These are phyloP conservation scores for Apodemia zela DNA, from an alignment of 2,888 invertebrate species.

Conservation along the genomic window DNA sequence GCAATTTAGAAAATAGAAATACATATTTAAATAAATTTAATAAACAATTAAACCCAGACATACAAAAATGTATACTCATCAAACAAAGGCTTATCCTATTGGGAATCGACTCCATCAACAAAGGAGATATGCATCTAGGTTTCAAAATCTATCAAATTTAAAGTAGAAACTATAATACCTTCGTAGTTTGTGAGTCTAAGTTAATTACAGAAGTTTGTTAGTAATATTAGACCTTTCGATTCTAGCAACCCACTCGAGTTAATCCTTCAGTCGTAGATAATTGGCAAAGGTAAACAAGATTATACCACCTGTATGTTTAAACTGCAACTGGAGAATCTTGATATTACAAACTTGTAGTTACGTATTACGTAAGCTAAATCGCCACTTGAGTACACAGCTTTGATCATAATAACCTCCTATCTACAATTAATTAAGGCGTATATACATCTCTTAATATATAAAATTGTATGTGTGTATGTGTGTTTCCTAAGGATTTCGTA, in stretches of 20 bases:
- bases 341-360: conserved; percentile 17
- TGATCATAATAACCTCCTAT: neutral
- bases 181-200: neutral
- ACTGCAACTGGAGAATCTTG: conserved; percentile 18
- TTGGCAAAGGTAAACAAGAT: conserved; percentile 11
- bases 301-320: conserved; percentile 19
- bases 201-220: conserved; percentile 6
- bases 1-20: too few relatives aligned
- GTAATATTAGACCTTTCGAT: conserved; percentile 8
- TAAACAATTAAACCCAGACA: too few relatives aligned
- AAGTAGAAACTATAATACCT: neutral
- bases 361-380: conserved; percentile 6
- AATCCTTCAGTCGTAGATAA: conserved; percentile 10
- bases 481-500: too few relatives aligned
- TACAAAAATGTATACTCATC: too few relatives aligned
- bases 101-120: too few relatives aligned
- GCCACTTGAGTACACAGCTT: conserved; percentile 7
- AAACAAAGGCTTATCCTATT: too few relatives aligned
- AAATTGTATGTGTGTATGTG: too few relatives aligned
- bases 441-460: neutral
- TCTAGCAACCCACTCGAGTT: neutral
- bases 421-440: neutral
- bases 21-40: too few relatives aligned
- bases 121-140: neutral
- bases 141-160: neutral